Evolutionary conservation across 1,140 invertebrate genomes (phyloP).

Genomic region (Drosophila pandora): DNA sequence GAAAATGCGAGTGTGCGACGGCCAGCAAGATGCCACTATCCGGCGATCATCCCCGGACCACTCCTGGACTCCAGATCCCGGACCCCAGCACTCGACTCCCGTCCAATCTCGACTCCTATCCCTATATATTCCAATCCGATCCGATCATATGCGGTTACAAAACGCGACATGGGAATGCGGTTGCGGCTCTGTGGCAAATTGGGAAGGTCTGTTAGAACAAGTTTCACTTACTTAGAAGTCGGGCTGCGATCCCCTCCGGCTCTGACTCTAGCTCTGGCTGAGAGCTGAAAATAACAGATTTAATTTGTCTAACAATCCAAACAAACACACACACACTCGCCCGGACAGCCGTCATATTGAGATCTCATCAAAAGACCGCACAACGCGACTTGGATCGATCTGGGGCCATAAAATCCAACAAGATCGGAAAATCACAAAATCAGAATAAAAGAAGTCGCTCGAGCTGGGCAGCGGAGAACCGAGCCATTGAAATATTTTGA

Average conservation of each 20-base stretch:
- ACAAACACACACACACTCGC: constrained; percentile 27
- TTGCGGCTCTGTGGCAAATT: constrained; percentile 63
- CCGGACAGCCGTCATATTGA: constrained; percentile 71
- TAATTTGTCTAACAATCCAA: constrained; percentile 73
- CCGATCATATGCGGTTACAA: constrained; percentile 69
- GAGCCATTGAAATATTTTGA: constrained; percentile 79
- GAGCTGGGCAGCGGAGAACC: constrained; percentile 1
- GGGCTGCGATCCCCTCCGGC: constrained; percentile 19
- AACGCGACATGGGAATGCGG: constrained; percentile 73
- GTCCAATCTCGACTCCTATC: not conserved
- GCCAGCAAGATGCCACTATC: constrained; percentile 8
- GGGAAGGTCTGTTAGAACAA: constrained; percentile 60
- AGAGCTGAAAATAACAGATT: constrained; percentile 74
- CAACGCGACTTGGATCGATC: constrained; percentile 48
- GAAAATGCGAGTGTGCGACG: constrained; percentile 50
- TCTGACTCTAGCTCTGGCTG: constrained; percentile 8
- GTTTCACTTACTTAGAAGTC: constrained; percentile 71
- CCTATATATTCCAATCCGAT: constrained; percentile 22
- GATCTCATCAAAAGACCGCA: constrained; percentile 80
- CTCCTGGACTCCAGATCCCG: not conserved
- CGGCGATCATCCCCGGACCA: constrained; percentile 55
- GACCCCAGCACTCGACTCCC: not conserved
- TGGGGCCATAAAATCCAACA: not conserved
- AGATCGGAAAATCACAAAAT: not conserved
- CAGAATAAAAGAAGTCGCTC: not conserved